Percentiles rank a stretch among this genome's conserved stretches.
Evolutionary conservation across 2,113 vertebrate genomes (phyloP).

Genomic region (Sciurus niger): DNA sequence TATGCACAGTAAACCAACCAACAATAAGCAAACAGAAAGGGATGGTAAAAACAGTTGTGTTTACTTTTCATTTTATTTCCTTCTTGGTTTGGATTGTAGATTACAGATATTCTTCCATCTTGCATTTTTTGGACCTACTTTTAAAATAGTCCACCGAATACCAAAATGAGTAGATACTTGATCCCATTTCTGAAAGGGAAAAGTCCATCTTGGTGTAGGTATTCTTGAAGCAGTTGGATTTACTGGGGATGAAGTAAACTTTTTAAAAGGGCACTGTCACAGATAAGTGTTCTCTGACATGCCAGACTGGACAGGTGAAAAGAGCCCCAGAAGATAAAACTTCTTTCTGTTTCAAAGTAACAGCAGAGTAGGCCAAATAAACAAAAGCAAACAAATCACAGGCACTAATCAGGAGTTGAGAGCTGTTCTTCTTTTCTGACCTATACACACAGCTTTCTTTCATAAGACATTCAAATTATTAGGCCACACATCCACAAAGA

Average conservation of each 20-base stretch:
- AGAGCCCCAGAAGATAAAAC: slow-evolving; percentile 75
- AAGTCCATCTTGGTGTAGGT: slow-evolving; percentile 78
- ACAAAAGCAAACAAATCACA: slow-evolving; percentile 85
- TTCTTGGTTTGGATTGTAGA: slow-evolving; percentile 51
- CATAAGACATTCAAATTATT: slow-evolving; percentile 84
- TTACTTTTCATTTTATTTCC: slow-evolving; percentile 61
- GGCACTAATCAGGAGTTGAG: slow-evolving; percentile 75
- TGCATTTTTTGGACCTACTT: slow-evolving; percentile 74
- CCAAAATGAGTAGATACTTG: slow-evolving; percentile 77
- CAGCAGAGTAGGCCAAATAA: slow-evolving; percentile 70
- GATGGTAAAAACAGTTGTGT: slow-evolving; percentile 82
- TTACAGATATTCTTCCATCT: slow-evolving; percentile 60
- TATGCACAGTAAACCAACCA: slow-evolving; percentile 87
- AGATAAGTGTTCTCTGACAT: slow-evolving; percentile 78
- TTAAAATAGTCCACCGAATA: slow-evolving; percentile 67
- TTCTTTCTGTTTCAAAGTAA: slow-evolving; percentile 75
- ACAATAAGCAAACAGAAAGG: slow-evolving; percentile 84
- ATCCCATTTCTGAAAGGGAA: slow-evolving; percentile 65
- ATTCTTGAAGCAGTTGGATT: slow-evolving; percentile 70
- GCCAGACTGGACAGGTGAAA: slow-evolving; percentile 83
- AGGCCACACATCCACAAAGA: slow-evolving; percentile 83
- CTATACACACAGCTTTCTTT: slow-evolving; percentile 81
- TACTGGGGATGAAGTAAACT: slow-evolving; percentile 74
- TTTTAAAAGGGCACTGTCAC: slow-evolving; percentile 81
- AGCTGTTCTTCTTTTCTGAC: slow-evolving; percentile 83